Evolutionary conservation across 2,888 invertebrate species (phyloP).

Genomic region (Diaphora mendica): DNA sequence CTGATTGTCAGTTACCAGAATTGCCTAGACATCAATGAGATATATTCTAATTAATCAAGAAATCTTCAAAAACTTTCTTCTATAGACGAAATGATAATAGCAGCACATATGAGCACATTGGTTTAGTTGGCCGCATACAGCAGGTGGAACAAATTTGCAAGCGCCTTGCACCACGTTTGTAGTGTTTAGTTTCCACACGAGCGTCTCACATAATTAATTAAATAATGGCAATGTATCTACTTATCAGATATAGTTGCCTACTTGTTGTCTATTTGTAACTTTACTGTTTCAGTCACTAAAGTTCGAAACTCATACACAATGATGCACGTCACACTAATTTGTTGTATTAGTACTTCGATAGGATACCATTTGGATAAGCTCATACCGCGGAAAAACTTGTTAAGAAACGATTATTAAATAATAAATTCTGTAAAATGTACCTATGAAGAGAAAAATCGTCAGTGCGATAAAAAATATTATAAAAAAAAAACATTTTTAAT

Average conservation of each 20-base stretch:
- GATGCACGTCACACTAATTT: conserved; percentile 29
- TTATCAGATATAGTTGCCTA: not conserved
- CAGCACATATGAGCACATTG: not conserved
- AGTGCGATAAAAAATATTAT: not conserved
- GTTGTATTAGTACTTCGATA: conserved; percentile 6
- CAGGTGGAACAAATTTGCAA: not conserved
- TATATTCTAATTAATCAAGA: not conserved
- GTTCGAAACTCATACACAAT: conserved; percentile 3
- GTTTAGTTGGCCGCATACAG: not conserved
- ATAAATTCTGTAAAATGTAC: not conserved
- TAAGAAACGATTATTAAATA: not conserved
- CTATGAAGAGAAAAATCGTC: not conserved
- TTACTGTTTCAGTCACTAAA: not conserved
- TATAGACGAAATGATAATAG: conserved; percentile 19
- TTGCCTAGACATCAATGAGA: not conserved
- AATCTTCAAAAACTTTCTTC: conserved; percentile 6
- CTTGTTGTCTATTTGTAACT: not conserved
- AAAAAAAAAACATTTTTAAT: not conserved
- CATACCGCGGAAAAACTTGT: not conserved
- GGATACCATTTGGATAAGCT: conserved; percentile 19
- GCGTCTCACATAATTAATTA: not conserved
- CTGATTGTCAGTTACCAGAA: conserved; percentile 34
- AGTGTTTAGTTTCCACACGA: too few species aligned
- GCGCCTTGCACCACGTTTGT: not conserved
- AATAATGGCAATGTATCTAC: not conserved